These are phyloP conservation scores for Myotis davidii DNA, from an alignment of 2,113 vertebrate genomes.

Conservation along the genomic window DNA sequence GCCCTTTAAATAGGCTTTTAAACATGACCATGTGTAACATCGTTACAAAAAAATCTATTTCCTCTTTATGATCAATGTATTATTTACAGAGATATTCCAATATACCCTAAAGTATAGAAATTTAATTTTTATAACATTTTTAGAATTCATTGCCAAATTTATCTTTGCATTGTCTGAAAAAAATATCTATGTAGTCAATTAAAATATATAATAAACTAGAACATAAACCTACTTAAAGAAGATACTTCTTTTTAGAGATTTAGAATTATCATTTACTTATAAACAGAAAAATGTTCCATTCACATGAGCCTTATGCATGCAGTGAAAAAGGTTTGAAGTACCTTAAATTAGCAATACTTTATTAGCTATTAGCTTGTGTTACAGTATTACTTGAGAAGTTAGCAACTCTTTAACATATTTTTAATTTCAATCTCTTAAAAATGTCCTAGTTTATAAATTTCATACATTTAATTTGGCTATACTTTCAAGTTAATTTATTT, in stretches of 20 bases:
- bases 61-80: background rate
- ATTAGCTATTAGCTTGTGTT: background rate
- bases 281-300: background rate
- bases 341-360: background rate
- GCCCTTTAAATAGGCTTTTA: constrained; percentile 51
- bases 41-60: constrained; percentile 30
- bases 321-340: background rate
- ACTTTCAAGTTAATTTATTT: constrained; percentile 21
- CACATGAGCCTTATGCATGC: background rate
- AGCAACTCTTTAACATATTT: background rate
- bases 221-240: background rate
- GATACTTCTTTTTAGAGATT: background rate
- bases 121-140: background rate
- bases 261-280: constrained; percentile 36
- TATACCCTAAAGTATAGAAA: background rate
- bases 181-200: background rate
- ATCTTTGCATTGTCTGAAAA: background rate
- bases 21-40: background rate
- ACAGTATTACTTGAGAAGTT: background rate
- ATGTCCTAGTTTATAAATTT: constrained; percentile 15
- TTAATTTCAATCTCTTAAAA: constrained; percentile 16
- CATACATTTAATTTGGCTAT: background rate
- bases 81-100: background rate
- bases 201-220: background rate
- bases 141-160: background rate